A percentile compares a stretch with the other conserved stretches of the same genome.
These are phyloP conservation scores for Ophion ellenae DNA, from an alignment of 2,888 invertebrate species.

Conservation along the genomic window DNA sequence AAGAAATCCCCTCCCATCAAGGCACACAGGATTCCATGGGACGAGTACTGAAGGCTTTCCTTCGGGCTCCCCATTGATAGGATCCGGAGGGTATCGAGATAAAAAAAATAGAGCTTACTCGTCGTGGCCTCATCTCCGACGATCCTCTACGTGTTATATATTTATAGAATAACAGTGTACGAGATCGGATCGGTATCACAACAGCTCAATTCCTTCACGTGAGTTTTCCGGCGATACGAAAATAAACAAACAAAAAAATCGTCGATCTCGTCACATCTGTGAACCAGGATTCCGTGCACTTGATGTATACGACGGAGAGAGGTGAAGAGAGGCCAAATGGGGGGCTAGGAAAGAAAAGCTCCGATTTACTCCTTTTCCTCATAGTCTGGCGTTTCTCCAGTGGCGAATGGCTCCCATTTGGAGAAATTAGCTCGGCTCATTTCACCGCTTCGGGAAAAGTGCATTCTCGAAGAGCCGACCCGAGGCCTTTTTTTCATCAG, in stretches of 20 bases:
- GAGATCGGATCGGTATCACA: constrained; percentile 50
- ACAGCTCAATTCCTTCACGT: constrained; percentile 19
- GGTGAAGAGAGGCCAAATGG: not conserved
- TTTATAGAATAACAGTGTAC: constrained; percentile 31
- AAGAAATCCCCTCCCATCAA: not conserved
- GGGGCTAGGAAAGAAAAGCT: constrained; percentile 26
- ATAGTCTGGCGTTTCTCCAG: constrained; percentile 29
- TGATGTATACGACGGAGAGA: not conserved
- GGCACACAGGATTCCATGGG: not conserved
- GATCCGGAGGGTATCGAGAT: not conserved
- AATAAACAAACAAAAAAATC: constrained; percentile 28
- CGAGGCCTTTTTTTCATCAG: constrained; percentile 37
- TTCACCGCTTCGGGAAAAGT: constrained; percentile 77
- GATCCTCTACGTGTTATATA: constrained; percentile 28
- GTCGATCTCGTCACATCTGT: constrained; percentile 29
- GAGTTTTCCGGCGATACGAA: constrained; percentile 13
- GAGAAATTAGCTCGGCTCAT: constrained; percentile 79
- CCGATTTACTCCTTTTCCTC: constrained; percentile 64
- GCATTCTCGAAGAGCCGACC: constrained; percentile 73
- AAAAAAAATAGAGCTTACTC: not conserved
- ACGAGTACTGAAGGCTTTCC: not conserved
- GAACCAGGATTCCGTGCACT: not conserved
- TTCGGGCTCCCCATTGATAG: not conserved
- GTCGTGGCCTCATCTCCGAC: not conserved
- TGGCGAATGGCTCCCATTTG: constrained; percentile 37